Percentiles rank a stretch among this genome's conserved stretches.
These are phyloP conservation scores for Hyperoplus immaculatus DNA, from an alignment of 2,797 vertebrate genomes.

Conservation along the genomic window DNA sequence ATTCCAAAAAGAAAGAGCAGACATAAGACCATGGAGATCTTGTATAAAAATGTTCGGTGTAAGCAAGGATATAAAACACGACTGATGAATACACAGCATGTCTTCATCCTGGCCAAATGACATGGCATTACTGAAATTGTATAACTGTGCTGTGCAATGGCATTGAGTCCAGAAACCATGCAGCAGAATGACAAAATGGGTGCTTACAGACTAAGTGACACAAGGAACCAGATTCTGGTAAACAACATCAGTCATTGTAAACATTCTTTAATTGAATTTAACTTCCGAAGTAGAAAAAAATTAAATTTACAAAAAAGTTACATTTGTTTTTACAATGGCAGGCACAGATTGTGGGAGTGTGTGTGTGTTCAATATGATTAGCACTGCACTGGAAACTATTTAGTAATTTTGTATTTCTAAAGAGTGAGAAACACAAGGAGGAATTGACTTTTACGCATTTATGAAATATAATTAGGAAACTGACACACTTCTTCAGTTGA, in stretches of 20 bases:
- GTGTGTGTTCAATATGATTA: neutral
- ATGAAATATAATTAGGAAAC: constrained; percentile 4
- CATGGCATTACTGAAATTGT: constrained; percentile 9
- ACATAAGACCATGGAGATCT: neutral
- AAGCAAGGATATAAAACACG: constrained; percentile 5
- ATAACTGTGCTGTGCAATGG: neutral
- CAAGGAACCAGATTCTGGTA: neutral
- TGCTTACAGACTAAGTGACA: constrained; percentile 9
- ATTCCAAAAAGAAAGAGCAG: neutral
- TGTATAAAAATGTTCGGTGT: constrained; percentile 9
- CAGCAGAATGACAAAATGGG: constrained; percentile 18
- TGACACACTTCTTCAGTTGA: neutral
- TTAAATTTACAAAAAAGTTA: neutral
- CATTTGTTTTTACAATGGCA: neutral
- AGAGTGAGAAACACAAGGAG: neutral
- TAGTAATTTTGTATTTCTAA: neutral
- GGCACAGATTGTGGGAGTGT: neutral
- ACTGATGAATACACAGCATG: constrained; percentile 1
- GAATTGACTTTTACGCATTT: neutral
- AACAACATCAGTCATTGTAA: constrained; percentile 28
- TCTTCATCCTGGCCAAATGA: neutral
- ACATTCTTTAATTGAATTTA: constrained; percentile 5
- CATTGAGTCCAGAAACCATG: constrained; percentile 2
- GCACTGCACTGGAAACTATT: neutral
- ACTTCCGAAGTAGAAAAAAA: neutral